phyloP scores from a whole-genome alignment of 1,140 invertebrate species.

The Maconellicoccus hirsutus region DNA sequence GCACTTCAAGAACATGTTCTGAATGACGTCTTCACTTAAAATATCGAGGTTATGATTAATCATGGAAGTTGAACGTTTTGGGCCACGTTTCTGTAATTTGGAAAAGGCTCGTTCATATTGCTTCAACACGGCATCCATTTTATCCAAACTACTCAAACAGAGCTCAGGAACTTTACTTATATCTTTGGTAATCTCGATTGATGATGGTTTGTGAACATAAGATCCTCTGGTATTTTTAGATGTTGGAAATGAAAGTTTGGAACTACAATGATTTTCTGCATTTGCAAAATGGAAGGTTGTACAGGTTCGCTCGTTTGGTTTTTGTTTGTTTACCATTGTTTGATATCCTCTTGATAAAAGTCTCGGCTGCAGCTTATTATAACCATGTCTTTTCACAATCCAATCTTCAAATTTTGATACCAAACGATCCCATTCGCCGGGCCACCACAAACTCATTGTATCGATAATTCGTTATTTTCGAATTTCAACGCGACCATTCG shows the following conservation, averaged over 20 bases:
- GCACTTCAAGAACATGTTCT: background rate
- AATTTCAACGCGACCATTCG: background rate
- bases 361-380: background rate
- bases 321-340: background rate
- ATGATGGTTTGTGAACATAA: background rate
- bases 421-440: conserved; percentile 10
- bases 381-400: conserved; percentile 4
- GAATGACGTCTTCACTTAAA: background rate
- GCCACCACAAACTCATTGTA: conserved; percentile 18
- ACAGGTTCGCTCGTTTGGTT: background rate
- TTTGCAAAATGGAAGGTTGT: background rate
- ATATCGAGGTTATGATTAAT: background rate
- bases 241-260: background rate
- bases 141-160: background rate
- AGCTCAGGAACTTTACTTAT: background rate
- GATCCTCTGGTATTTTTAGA: background rate
- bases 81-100: background rate
- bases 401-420: conserved; percentile 11
- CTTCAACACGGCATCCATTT: background rate
- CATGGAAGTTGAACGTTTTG: background rate
- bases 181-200: background rate
- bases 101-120: conserved; percentile 11
- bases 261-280: background rate
- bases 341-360: background rate
- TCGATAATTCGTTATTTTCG: background rate